Conservation (phyloP, 2,888 invertebrate genomes). For the Cerastis rubricosa region DNA sequence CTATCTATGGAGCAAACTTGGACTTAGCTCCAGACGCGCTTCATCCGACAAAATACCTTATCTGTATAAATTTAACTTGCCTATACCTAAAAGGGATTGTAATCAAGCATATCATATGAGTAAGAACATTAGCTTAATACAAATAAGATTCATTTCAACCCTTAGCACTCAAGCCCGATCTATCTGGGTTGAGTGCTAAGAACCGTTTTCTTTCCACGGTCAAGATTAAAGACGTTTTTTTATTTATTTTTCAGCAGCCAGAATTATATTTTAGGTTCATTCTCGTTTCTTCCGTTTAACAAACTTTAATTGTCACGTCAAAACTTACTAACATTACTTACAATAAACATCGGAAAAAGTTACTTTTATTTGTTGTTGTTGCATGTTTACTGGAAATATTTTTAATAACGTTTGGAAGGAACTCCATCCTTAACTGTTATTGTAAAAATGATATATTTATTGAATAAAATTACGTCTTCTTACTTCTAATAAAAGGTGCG, state of each 20-base stretch:
- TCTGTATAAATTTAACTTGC: too few species aligned
- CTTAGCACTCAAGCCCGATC: too few species aligned
- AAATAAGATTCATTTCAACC: too few species aligned
- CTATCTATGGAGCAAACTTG: too few species aligned
- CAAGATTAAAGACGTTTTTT: background rate
- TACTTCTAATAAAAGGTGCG: background rate
- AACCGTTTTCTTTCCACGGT: background rate
- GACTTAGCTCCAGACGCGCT: too few species aligned
- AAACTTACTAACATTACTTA: constrained; percentile 27
- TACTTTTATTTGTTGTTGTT: constrained; percentile 24
- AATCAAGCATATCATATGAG: too few species aligned
- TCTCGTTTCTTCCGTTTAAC: background rate
- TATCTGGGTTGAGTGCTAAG: background rate
- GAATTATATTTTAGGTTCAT: background rate
- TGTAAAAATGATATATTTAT: constrained; percentile 33
- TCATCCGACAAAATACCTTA: too few species aligned
- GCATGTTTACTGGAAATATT: constrained; percentile 54
- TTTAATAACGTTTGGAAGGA: constrained; percentile 11
- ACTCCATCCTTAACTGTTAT: background rate
- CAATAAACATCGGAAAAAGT: constrained; percentile 43
- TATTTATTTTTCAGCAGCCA: background rate
- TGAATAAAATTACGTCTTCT: constrained; percentile 18
- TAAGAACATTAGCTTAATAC: too few species aligned
- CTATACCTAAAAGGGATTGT: too few species aligned
- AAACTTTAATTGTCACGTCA: constrained; percentile 12